These are phyloP conservation scores for Neomonachus schauinslandi DNA, from an alignment of 2,113 vertebrate genomes.

Conservation along the genomic window DNA sequence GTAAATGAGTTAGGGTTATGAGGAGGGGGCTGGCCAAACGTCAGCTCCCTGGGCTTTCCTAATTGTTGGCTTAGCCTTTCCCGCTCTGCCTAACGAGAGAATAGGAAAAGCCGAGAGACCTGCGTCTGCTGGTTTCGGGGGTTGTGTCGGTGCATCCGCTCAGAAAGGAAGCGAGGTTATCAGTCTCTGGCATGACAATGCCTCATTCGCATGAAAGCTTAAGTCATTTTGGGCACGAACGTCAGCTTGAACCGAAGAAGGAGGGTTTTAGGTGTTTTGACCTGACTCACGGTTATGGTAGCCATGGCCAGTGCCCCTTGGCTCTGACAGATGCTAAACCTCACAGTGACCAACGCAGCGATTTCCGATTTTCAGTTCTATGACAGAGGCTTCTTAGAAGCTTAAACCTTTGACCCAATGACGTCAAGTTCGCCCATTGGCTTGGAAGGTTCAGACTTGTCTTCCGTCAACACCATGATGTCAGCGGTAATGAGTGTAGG, in stretches of 20 bases:
- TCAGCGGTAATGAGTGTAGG: constrained; percentile 93
- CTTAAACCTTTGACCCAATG: constrained; percentile 80
- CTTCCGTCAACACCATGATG: constrained; percentile 95
- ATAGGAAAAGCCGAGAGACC: neutral
- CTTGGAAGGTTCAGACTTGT: constrained; percentile 90
- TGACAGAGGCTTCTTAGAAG: constrained; percentile 82
- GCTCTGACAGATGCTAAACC: neutral
- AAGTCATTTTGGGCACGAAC: neutral
- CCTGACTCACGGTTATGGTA: neutral
- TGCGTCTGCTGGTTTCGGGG: neutral
- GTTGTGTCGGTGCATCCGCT: neutral
- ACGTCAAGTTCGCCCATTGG: constrained; percentile 82
- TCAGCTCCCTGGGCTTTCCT: neutral
- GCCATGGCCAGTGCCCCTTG: neutral
- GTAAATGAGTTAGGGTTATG: neutral
- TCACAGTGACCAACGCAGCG: neutral
- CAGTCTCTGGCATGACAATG: neutral
- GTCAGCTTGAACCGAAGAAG: neutral
- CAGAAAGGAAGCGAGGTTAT: neutral
- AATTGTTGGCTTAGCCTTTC: neutral
- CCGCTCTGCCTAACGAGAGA: neutral
- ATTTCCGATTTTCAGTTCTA: constrained; percentile 78
- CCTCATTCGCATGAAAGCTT: neutral
- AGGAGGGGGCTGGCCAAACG: neutral
- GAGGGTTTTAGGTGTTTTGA: neutral